Conservation (phyloP, 1,140 invertebrate species). For the Rhyacophila brunnea region DNA sequence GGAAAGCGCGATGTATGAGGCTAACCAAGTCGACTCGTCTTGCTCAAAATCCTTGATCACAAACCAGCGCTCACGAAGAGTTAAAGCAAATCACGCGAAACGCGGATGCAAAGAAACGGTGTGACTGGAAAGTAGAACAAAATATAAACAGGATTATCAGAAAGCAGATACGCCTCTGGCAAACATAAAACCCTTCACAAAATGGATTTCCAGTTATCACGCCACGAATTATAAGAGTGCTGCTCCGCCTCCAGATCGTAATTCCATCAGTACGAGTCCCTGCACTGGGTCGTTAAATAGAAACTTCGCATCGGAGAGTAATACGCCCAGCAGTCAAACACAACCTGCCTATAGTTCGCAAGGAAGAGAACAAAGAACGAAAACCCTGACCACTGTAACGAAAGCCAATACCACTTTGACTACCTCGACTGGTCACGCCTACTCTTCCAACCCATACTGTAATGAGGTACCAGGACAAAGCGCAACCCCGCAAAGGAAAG, state of each 20-base stretch:
- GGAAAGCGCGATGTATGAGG: no score
- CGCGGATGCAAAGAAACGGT: neutral
- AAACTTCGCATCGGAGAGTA: constrained; percentile 46
- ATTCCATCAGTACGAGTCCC: constrained; percentile 44
- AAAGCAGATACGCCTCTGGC: neutral
- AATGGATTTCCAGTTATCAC: constrained; percentile 23
- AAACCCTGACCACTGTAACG: constrained; percentile 35
- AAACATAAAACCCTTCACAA: constrained; percentile 14
- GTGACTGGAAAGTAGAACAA: neutral
- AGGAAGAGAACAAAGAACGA: no score
- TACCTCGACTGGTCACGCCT: constrained; percentile 25
- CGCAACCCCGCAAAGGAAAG: constrained; percentile 5
- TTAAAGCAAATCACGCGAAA: neutral
- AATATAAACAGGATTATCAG: constrained; percentile 1
- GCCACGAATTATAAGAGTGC: constrained; percentile 37
- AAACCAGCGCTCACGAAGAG: no score
- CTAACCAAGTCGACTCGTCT: no score
- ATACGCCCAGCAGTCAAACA: constrained; percentile 47
- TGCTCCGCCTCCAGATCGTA: constrained; percentile 44
- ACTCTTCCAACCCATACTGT: constrained; percentile 6
- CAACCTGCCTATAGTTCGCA: constrained; percentile 47
- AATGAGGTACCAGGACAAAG: neutral
- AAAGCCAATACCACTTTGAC: constrained; percentile 33
- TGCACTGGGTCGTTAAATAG: constrained; percentile 45
- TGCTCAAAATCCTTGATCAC: neutral